These are phyloP conservation scores for Empidonax traillii DNA, from an alignment of 2,113 vertebrate species.

Conservation along the genomic window DNA sequence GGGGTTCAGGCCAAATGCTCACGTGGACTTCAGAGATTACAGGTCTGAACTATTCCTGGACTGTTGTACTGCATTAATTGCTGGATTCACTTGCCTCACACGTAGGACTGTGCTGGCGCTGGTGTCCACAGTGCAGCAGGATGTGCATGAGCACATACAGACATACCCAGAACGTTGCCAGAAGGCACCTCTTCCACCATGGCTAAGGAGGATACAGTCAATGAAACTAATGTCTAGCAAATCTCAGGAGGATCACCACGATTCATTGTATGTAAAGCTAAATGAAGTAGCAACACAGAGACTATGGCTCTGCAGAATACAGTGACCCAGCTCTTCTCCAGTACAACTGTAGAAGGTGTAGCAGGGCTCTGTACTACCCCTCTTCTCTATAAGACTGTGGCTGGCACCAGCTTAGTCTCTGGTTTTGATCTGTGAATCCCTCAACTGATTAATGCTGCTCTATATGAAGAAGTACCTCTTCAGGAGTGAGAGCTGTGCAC, in stretches of 20 bases:
- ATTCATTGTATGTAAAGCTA: neutral
- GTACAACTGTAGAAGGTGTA: accelerated
- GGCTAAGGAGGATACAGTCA: neutral
- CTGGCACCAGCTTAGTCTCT: neutral
- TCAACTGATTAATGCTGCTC: neutral
- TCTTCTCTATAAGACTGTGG: neutral
- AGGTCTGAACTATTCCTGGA: neutral
- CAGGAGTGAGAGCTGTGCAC: neutral
- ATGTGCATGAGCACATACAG: neutral
- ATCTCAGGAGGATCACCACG: neutral
- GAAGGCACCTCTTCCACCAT: neutral
- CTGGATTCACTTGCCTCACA: neutral
- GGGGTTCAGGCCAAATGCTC: neutral
- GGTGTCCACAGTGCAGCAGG: neutral
- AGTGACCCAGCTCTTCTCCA: neutral
- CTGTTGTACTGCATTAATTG: neutral
- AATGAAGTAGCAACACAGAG: neutral
- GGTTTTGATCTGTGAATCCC: neutral
- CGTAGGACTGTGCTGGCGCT: neutral
- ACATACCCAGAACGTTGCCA: neutral
- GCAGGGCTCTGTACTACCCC: neutral
- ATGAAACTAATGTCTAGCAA: neutral
- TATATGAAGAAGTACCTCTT: neutral
- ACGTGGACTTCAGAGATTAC: neutral
- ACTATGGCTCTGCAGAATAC: neutral